Evolutionary conservation across 2,888 invertebrate genomes (phyloP), one percentile per base, ranked within the genome.

Genomic region (Thecocarcelia acutangulata): DNA sequence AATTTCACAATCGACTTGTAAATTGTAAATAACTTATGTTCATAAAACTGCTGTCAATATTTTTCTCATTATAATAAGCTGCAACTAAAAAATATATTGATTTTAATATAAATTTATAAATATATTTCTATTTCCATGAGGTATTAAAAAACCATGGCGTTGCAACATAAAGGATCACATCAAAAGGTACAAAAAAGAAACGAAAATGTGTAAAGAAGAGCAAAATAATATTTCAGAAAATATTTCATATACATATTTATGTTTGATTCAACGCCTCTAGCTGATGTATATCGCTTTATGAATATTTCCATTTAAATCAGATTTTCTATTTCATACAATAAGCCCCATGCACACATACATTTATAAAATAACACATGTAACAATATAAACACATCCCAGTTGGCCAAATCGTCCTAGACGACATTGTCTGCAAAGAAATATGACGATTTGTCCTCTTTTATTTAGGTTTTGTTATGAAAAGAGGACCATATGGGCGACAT

Each of bases 241-340:
- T 59, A 66, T 74, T 81, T 83, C 54, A 78, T 63, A 63, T n/a
- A n/a, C n/a, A n/a, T 66, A 61, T 76, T 79, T 79, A 64, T 72
- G 52, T 79, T 70, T 66, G 83, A 79, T 83, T 83, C 79, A 79
- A 79, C 79, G 83, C 81, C 83, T 83, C 52, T 40, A 46, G 83
- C 66, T 77, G 77, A 77, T 81, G 59, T 61, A 17, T 73, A 81
- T 73, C 76, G 66, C 68, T 81, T 68, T 21, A 69, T 68, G 72
- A 56, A 73, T 73, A 81, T 81, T 76, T 81, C 21, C 61, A 24
- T 59, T 58, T 74, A 54, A 72, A 79, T 83, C 75, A 58, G 79
- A 76, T 75, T 80, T 70, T 8, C 13, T 54, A 74, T 74, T 72
- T 69, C 66, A 33, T 50, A 50, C 46, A 58, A 42, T 42, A 40